Evolutionary conservation across 2,888 invertebrate species (phyloP), one percentile per base, ranked within the genome.

Genomic region (Acanthosepion lycidas): DNA sequence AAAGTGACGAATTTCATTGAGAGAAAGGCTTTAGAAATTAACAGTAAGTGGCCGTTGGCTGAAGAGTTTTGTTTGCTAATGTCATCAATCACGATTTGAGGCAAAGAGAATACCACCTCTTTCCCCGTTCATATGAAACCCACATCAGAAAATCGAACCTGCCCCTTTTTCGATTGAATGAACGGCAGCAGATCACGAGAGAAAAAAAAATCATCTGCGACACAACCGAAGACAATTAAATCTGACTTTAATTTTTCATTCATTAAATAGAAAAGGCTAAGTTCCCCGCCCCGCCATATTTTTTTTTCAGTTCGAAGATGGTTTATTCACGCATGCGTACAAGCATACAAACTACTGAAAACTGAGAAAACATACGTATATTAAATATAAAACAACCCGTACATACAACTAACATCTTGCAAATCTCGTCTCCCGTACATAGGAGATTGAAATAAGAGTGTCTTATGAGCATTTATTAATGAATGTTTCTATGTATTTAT

Each of bases 171-270:
- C 78, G 78, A 78, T 78, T n/a, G 78, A 78, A n/a, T 33, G 15
- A 78, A 33, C n/a, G n/a, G 78, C 23, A 12, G 23, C 78, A 78
- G n/a, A 78, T 78, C 78, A 78, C 12, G 78, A 78, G 12, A n/a
- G 78, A 78, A 33, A 78, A 78, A 78, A 12, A 78, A 2, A 15
- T n/a, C 78, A n/a, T n/a, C 78, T 78, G 78, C 78, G 78, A 78
- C 78, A 78, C 4, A 78, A n/a, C 78, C 23, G 78, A 78, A 78
- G 78, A 78, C 78, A 78, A 78, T 78, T n/a, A 78, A 78, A 78
- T n/a, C 78, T 78, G 78, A 78, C n/a, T 78, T 78, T 78, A 78
- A 78, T 78, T 78, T 78, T n/a, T 78, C 78, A n/a, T 78, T 78
- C 78, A 78, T 78, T 78, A 78, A 78, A n/a, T 0, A 78, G 78